Evolutionary conservation across 2,113 vertebrate genomes (phyloP).

Genomic region (Morone chrysops): DNA sequence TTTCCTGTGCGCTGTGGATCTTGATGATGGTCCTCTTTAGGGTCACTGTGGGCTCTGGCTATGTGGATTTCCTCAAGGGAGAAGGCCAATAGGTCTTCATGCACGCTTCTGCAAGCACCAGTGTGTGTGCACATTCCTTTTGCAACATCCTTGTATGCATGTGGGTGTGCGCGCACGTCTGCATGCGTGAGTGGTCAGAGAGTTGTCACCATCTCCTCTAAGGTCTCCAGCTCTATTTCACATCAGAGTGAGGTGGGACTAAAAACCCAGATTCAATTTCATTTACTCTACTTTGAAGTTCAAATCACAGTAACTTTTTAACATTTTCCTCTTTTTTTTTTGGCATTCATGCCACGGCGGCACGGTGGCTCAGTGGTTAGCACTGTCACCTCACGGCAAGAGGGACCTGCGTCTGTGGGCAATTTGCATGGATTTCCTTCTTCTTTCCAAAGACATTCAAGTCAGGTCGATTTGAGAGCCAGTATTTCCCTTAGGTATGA

Average conservation of each 20-base stretch:
- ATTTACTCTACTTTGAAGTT: conserved; percentile 71
- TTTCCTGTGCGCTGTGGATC: conserved; percentile 72
- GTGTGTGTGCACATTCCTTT: conserved; percentile 28
- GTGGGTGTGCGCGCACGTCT: conserved; percentile 4
- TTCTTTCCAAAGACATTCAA: conserved; percentile 66
- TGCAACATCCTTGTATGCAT: not conserved
- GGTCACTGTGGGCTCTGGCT: conserved; percentile 59
- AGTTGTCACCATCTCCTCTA: conserved; percentile 42
- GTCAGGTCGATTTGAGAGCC: conserved; percentile 55
- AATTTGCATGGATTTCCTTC: conserved; percentile 65
- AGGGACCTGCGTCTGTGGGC: conserved; percentile 42
- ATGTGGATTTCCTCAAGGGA: conserved; percentile 62
- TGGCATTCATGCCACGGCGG: conserved; percentile 41
- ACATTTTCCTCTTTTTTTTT: conserved; percentile 42
- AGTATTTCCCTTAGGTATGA: conserved; percentile 65
- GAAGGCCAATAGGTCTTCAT: conserved; percentile 63
- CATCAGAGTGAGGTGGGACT: conserved; percentile 67
- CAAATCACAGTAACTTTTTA: conserved; percentile 60
- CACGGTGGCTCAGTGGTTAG: conserved; percentile 47
- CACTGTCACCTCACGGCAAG: conserved; percentile 55
- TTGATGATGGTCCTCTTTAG: conserved; percentile 64
- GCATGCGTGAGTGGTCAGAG: conserved; percentile 27
- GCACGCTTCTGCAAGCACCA: conserved; percentile 36
- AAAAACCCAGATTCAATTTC: conserved; percentile 72
- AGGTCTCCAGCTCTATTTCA: conserved; percentile 72